Percentiles rank a stretch among this genome's conserved stretches.
phyloP scores from a whole-genome alignment of 2,888 invertebrate species.

The Eupeodes latifasciatus region DNA sequence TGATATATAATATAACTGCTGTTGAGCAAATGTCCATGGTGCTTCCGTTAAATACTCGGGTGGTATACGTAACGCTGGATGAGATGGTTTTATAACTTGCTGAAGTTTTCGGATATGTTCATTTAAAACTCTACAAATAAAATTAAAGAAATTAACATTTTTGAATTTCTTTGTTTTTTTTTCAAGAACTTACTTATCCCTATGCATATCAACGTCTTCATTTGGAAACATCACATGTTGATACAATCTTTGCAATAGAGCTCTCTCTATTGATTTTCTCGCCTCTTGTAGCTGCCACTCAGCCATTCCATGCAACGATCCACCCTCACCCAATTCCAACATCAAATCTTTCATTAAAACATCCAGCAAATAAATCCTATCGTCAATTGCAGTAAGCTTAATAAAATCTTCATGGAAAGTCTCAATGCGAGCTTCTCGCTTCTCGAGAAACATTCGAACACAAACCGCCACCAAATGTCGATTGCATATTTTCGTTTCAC shows the following conservation, averaged over 20 bases:
- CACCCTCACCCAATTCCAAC: constrained; percentile 88
- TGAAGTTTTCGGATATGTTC: constrained; percentile 95
- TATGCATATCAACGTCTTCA: constrained; percentile 96
- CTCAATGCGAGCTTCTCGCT: constrained; percentile 89
- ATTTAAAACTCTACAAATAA: constrained; percentile 88
- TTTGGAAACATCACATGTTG: constrained; percentile 97
- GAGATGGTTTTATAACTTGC: constrained; percentile 90
- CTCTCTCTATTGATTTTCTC: constrained; percentile 93
- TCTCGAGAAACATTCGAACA: constrained; percentile 92
- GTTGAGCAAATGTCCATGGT: constrained; percentile 98
- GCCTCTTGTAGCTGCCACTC: constrained; percentile 89
- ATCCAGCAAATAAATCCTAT: constrained; percentile 95
- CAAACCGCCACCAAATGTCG: constrained; percentile 90
- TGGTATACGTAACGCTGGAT: constrained; percentile 92
- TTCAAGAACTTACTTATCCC: constrained; percentile 90
- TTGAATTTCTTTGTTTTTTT: neutral
- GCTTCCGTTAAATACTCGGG: constrained; percentile 94
- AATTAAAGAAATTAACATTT: neutral
- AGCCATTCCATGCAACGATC: constrained; percentile 89
- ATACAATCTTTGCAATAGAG: constrained; percentile 96
- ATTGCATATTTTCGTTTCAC: constrained; percentile 90
- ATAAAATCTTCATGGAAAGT: constrained; percentile 93
- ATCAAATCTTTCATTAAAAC: constrained; percentile 90
- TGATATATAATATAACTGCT: constrained; percentile 93
- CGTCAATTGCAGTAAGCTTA: constrained; percentile 92